Evolutionary conservation across 2,797 vertebrate genomes (phyloP).

Genomic region (Cygnus olor): DNA sequence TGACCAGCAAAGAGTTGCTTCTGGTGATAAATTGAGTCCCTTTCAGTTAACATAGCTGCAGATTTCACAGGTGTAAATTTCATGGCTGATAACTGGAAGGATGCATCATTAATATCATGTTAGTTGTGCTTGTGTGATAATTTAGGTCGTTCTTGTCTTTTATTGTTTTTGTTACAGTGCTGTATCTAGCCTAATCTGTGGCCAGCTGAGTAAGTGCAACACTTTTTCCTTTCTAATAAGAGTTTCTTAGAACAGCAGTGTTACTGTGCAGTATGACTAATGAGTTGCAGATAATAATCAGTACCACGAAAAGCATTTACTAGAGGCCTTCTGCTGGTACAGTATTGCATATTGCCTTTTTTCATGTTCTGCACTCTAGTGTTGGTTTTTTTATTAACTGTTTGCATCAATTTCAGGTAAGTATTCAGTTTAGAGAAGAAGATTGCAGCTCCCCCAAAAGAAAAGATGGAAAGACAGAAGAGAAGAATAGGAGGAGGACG

Average conservation of each 20-base stretch:
- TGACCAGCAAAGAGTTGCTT: neutral
- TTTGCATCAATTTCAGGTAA: constrained; percentile 38
- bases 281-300: neutral
- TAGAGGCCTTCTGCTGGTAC: neutral
- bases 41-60: neutral
- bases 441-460: neutral
- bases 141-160: neutral
- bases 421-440: constrained; percentile 22
- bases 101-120: neutral
- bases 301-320: neutral
- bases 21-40: neutral
- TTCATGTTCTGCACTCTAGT: neutral
- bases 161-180: neutral
- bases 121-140: neutral
- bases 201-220: neutral
- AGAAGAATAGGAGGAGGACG: neutral
- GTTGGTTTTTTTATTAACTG: neutral
- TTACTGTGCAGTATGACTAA: neutral
- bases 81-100: neutral
- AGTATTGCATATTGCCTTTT: neutral
- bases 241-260: neutral
- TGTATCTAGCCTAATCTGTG: neutral
- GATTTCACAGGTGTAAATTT: neutral
- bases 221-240: neutral
- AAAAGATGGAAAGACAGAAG: neutral